Evolutionary conservation across 2,113 vertebrate genomes (phyloP).

Genomic region (Varanus salvator): DNA sequence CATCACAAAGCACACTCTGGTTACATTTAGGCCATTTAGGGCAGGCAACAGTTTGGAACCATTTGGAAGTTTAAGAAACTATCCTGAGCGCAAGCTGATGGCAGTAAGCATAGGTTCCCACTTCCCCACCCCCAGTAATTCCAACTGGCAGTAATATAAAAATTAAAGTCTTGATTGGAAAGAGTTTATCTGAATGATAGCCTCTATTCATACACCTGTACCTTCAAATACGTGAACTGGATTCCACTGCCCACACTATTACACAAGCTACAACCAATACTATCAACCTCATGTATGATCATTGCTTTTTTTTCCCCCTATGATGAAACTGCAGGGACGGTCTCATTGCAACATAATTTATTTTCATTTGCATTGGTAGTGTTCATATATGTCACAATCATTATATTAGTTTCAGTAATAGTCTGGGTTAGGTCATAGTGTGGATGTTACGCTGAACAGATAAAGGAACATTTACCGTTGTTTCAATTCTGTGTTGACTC

Average conservation of each 20-base stretch:
- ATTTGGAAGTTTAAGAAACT: too few relatives aligned
- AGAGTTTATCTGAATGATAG: too few relatives aligned
- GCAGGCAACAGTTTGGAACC: too few relatives aligned
- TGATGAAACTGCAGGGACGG: background rate
- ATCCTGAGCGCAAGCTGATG: too few relatives aligned
- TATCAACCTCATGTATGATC: background rate
- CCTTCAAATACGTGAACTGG: background rate
- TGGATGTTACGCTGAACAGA: background rate
- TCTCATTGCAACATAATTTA: slow-evolving; percentile 3
- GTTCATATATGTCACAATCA: background rate
- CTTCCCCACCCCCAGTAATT: too few relatives aligned
- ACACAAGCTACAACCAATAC: background rate
- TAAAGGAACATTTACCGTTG: background rate
- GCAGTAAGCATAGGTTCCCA: too few relatives aligned
- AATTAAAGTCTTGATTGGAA: too few relatives aligned
- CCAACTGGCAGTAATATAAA: too few relatives aligned
- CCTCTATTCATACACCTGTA: background rate
- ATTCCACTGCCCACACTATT: background rate
- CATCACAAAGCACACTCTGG: too few relatives aligned
- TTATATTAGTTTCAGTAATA: background rate
- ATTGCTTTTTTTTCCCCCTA: background rate
- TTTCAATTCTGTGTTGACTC: too few relatives aligned
- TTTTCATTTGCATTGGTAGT: background rate
- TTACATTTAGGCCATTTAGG: too few relatives aligned
- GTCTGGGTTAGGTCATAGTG: background rate